Base-by-base conservation (phyloP, 2,797 vertebrate species). In the Myotis findleyi region DNA sequence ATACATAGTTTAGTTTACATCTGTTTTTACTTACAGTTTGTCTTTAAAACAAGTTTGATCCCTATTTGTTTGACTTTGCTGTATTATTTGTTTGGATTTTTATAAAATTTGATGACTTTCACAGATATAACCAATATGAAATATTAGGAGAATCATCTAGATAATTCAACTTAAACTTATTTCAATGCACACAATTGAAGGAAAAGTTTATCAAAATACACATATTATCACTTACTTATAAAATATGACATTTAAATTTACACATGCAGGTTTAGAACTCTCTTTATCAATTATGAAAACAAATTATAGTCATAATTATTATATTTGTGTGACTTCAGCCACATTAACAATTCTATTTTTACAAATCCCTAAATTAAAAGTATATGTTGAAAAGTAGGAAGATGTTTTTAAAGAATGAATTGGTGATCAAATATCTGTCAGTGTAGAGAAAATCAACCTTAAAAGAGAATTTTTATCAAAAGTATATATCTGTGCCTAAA, bases 381-480 rank as follows among this genome's bases (percentile, higher is more conserved):
- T 55, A 33, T 27, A 38, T 33, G 5, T 53, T 25, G 12, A 62
- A 77, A 90, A 93, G 20, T n/a, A 47, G 47, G 20, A 16, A 10
- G 6, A 47, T 53, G 20, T 55, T 84, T 57, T 57, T 47, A 44
- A 94, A 55, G 64, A 5, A 17, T 82, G 25, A 90, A 2, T 76
- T 87, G 59, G 38, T 79, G 38, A 77, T 51, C 13, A 75, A 86
- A 75, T 80, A n/a, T 44, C 51, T 27, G 66, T 25, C 7, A 23
- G 3, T 8, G 5, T 27, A 62, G 71, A 64, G 18, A 82, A 94
- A 69, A 16, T 3, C 0, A 25, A 1, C 1, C 18, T 55, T 92
- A 49, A 44, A 71, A 89, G 12, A 84, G 27, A 72, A 88, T 49
- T 89, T 91, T 81, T 85, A 94, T 82, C 18, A 85, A 59, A 69